Evolutionary conservation across 1,140 invertebrate genomes (phyloP), one percentile per base, ranked within the genome.

Genomic region (Bilobella aurantiaca): DNA sequence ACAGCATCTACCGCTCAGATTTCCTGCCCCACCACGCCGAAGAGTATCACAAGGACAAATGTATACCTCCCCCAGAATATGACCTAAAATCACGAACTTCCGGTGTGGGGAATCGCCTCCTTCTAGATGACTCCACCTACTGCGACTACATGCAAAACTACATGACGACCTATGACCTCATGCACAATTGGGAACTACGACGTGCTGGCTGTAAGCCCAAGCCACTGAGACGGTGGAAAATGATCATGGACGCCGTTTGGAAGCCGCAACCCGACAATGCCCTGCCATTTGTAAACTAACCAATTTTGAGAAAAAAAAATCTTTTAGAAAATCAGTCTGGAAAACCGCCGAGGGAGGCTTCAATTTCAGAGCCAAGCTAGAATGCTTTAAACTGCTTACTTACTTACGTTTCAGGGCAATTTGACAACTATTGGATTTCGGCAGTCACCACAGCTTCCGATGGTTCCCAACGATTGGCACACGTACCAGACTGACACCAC

Each of bases 161-260:
- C 53, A 69, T 62, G 16, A 71, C 70, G 2, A 71, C 70, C 21
- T 64, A 64, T 28, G 70, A 71, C 34, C 60, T 71, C 8, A 67
- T 71, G 64, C 62, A 71, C 53, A 71, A 71, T 30, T 71, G 70
- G 70, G 70, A 71, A 30, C 53, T 71, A 0, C 53, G 70, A n/a
- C 37, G 70, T 53, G 58, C 62, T 25, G 66, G 66, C 14, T 34
- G 58, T 21, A 67, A 71, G 53, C 29, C 53, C 5, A 62, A 65
- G 49, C 62, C 64, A 29, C 32, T 3, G 16, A 25, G 70, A 42
- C 32, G 53, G 16, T 71, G 69, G 69, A 66, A 63, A 49, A 25
- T 67, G 16, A 58, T 63, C 23, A 3, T 47, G 2, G 69, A 59
- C 16, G 14, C 29, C 23, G 21, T 56, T 58, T 71, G 69, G 67